phyloP scores from a whole-genome alignment of 2,797 vertebrate genomes.

The Thunnus albacares region DNA sequence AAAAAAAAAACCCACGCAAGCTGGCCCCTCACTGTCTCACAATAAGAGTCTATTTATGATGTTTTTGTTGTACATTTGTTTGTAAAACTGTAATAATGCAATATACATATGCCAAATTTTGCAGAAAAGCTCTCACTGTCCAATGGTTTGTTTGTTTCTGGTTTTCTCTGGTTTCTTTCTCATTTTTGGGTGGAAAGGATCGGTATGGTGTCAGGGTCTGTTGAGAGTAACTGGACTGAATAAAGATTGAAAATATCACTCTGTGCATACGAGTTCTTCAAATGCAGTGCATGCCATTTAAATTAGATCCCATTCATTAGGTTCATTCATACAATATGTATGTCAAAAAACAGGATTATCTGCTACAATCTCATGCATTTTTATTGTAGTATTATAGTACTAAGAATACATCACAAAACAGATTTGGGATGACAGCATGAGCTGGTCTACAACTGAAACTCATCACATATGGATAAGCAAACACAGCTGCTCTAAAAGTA shows the following conservation, averaged over 20 bases:
- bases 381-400: neutral
- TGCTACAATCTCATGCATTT: neutral
- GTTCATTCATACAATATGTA: neutral
- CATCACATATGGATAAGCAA: neutral
- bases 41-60: constrained; percentile 87
- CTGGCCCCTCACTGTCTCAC: constrained; percentile 81
- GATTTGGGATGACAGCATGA: neutral
- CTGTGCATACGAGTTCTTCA: constrained; percentile 44
- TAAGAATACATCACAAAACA: neutral
- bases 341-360: neutral
- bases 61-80: constrained; percentile 91
- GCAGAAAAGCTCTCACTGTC: constrained; percentile 79
- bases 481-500: neutral
- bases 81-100: constrained; percentile 90
- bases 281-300: neutral
- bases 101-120: constrained; percentile 90
- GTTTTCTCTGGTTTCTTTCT: constrained; percentile 72
- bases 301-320: constrained; percentile 2
- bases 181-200: constrained; percentile 47
- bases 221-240: constrained; percentile 66
- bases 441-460: neutral
- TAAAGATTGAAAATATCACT: constrained; percentile 72
- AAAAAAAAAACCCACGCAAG: constrained; percentile 58
- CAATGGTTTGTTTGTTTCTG: constrained; percentile 51
- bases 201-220: constrained; percentile 57